These are phyloP conservation scores for Nesometra sesokonis DNA, from an alignment of 35 echinoderm and acorn worm genomes.

Conservation along the genomic window DNA sequence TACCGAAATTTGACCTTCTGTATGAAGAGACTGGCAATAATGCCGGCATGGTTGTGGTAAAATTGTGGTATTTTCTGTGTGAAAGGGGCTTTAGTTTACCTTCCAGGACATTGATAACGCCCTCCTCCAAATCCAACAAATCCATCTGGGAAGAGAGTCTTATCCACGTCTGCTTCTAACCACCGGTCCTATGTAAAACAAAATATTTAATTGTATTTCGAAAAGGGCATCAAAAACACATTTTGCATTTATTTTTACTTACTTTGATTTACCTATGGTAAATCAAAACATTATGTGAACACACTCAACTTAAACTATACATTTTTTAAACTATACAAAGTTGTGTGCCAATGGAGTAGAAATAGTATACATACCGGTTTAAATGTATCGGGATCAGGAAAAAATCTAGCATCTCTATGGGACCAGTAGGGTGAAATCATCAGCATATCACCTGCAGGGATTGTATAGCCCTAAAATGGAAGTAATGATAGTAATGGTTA, in stretches of 20 bases:
- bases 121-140: conserved; percentile 14
- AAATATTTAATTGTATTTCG: too few relatives aligned
- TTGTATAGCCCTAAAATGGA: background rate
- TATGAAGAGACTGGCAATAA: too few relatives aligned
- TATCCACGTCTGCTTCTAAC: conserved; percentile 4
- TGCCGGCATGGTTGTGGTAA: too few relatives aligned
- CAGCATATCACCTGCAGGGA: conserved; percentile 3
- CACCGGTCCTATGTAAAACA: background rate
- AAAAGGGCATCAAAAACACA: too few relatives aligned
- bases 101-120: conserved; percentile 8
- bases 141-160: conserved; percentile 3
- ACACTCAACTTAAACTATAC: too few relatives aligned
- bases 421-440: conserved; percentile 11
- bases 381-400: background rate
- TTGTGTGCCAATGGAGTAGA: background rate
- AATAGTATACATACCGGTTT: conserved; percentile 1
- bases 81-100: background rate
- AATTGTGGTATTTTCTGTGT: too few relatives aligned
- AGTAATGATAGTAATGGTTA: too few relatives aligned
- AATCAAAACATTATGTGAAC: too few relatives aligned
- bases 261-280: too few relatives aligned
- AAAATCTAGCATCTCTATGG: background rate
- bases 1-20: too few relatives aligned
- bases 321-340: background rate
- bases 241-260: too few relatives aligned